Base-by-base conservation (phyloP, 2,888 invertebrate species). In the Meta bourneti region DNA sequence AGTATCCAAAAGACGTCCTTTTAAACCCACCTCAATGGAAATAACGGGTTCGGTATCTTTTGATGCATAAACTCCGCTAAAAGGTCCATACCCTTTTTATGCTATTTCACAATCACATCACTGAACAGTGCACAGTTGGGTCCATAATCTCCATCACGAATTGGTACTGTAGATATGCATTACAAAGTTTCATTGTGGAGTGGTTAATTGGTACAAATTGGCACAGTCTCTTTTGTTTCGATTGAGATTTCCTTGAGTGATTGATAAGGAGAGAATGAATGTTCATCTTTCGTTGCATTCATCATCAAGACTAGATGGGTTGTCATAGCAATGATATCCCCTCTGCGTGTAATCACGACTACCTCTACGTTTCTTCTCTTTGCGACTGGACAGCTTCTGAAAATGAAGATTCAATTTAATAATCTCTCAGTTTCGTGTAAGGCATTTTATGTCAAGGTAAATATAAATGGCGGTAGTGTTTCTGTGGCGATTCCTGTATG, bases 291-390 rank as follows among this genome's bases (percentile, higher is more conserved):
- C 85, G n/a, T 90, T 84, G 80, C 52, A 85, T 71, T 91, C 90
- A n/a, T 87, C 80, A 48, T 86, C 52, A 11, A 91, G 90, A 91
- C 90, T 91, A 91, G 90, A 77, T 19, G 90, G 90, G 77, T 91
- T 81, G 75, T 91, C 90, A 52, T 91, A 91, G 71, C 90, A 91
- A 69, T 91, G 90, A 70, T 91, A 86, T 13, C 48, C 75, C 77
- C 54, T 77, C 11, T 77, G 48, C 11, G 16, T 11, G 61, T 61
- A 9, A 2, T 71, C 77, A 11, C 77, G 69, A n/a, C 85, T 51
- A 16, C 75, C 54, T n/a, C 80, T 51, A 16, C 86, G 51, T 20
- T 48, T 79, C 0, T 81, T 84, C 7, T 74, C 82, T 6, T 61
- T 79, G 7, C 80, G 48, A 9, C n/a, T 34, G 6, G 82, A 52